Evolutionary conservation across 1,140 invertebrate species (phyloP).

Genomic region (Tetramorium alpestre): DNA sequence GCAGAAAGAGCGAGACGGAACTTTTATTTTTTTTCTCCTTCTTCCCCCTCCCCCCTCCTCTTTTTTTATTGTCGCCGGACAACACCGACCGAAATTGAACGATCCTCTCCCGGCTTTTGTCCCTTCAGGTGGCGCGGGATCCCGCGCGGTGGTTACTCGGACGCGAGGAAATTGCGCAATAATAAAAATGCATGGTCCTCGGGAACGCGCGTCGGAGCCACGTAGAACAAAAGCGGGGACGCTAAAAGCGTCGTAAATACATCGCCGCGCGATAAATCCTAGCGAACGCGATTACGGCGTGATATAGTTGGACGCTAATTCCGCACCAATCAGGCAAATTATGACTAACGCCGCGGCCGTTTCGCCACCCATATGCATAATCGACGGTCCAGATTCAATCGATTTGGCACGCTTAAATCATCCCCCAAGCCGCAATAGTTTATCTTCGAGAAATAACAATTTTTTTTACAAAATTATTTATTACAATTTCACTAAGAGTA

Average conservation of each 20-base stretch:
- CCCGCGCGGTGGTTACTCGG: neutral
- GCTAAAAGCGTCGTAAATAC: conserved; percentile 64
- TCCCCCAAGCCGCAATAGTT: neutral
- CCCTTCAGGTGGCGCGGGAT: neutral
- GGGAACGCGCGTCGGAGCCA: neutral
- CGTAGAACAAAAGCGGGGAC: conserved; percentile 15
- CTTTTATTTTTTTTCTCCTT: neutral
- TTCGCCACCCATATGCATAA: conserved; percentile 6
- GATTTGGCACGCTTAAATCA: conserved; percentile 12
- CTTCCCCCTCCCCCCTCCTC: neutral
- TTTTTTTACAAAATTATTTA: neutral
- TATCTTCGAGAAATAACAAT: neutral
- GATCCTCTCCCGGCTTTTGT: conserved; percentile 18
- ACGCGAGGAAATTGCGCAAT: conserved; percentile 9
- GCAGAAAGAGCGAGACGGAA: conserved; percentile 38
- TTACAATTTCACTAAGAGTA: too few relatives aligned
- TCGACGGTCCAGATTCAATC: conserved; percentile 18
- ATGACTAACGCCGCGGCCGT: conserved; percentile 35
- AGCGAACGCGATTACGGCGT: conserved; percentile 41
- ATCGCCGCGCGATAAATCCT: conserved; percentile 27
- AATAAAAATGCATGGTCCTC: conserved; percentile 50
- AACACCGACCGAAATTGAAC: conserved; percentile 43
- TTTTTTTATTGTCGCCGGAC: conserved; percentile 61
- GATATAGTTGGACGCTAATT: conserved; percentile 56
- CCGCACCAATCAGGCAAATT: conserved; percentile 54